Base-by-base conservation (phyloP, 2,888 invertebrate genomes). In the Drosophila pseudotakahashii region DNA sequence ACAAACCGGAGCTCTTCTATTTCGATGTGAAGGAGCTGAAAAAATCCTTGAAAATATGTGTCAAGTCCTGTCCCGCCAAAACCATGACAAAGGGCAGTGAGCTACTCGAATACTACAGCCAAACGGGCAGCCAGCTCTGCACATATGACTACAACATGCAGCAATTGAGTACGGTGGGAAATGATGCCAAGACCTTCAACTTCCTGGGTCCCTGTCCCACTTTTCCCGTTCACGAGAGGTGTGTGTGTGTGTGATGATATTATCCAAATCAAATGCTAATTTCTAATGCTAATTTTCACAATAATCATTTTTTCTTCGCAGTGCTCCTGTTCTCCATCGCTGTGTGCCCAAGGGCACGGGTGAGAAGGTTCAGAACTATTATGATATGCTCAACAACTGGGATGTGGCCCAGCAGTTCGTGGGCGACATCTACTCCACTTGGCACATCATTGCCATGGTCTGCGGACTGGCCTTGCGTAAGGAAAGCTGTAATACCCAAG, bases 331-430 rank as follows among this genome's bases (percentile, higher is more conserved):
- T 34, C 92, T 98, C 62, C 97, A 98, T 91, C 94, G 98, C 66
- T 98, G 98, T 92, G 94, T 98, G 79, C 98, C 98, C 6, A 93
- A 94, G 45, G 93, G 96, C 9, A 94, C 94, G 76, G 95, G 96
- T 59, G 92, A 95, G 10, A 93, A 95, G 0, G 93, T 93, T 41
- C 93, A 93, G 52, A 95, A 96, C 90, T 94, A 98, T 79, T 97
- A 97, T 92, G 95, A 94, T 6, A 93, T 96, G 81, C 93, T 98
- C 47, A 98, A 98, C 90, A 96, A 95, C 81, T 97, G 97, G 95
- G 97, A 97, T 90, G 94, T 96, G 36, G 94, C 97, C 80, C 97
- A 98, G 92, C 97, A 98, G 92, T 95, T 98, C 91, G 93, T 98
- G 37, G 95, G 96, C 53, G 98, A 98, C 92, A 93, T 98, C 7